A percentile compares a stretch with the other conserved stretches of the same genome.
Evolutionary conservation across 2,797 vertebrate species (phyloP).

Genomic region (Gobio occitaniae): DNA sequence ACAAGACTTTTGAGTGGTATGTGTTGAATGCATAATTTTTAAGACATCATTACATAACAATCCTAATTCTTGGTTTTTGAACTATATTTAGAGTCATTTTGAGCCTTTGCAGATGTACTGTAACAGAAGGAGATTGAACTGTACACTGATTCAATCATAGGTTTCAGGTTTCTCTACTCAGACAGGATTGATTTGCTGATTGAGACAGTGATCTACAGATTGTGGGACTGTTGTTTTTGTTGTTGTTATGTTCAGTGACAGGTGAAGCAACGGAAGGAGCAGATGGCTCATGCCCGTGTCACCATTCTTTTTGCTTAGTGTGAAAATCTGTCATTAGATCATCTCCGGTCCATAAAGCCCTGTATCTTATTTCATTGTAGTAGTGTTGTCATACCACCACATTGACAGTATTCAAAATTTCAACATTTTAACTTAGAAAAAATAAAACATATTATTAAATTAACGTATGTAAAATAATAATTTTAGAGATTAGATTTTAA

Average conservation of each 20-base stretch:
- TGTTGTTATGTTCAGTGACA: constrained; percentile 29
- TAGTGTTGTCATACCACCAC: neutral
- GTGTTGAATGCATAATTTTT: neutral
- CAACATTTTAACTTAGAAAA: neutral
- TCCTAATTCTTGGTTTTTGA: neutral
- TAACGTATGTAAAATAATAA: neutral
- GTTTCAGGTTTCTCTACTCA: neutral
- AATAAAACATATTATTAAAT: neutral
- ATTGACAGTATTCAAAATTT: neutral
- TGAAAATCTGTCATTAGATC: constrained; percentile 52
- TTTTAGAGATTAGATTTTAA: too few relatives aligned
- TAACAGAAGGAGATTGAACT: neutral
- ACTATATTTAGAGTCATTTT: neutral
- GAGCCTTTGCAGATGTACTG: neutral
- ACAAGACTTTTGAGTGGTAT: neutral
- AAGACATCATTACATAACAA: neutral
- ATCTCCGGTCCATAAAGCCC: constrained; percentile 25
- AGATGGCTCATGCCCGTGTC: constrained; percentile 53
- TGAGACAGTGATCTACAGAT: constrained; percentile 23
- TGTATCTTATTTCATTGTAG: constrained; percentile 4
- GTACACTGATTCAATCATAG: constrained; percentile 7
- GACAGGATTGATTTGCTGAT: constrained; percentile 13
- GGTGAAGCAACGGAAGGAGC: constrained; percentile 37
- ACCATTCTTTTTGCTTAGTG: constrained; percentile 41
- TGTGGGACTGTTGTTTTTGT: constrained; percentile 29